Evolutionary conservation across 2,888 invertebrate genomes (phyloP), one percentile per base, ranked within the genome.

Genomic region (Baccha elongata): DNA sequence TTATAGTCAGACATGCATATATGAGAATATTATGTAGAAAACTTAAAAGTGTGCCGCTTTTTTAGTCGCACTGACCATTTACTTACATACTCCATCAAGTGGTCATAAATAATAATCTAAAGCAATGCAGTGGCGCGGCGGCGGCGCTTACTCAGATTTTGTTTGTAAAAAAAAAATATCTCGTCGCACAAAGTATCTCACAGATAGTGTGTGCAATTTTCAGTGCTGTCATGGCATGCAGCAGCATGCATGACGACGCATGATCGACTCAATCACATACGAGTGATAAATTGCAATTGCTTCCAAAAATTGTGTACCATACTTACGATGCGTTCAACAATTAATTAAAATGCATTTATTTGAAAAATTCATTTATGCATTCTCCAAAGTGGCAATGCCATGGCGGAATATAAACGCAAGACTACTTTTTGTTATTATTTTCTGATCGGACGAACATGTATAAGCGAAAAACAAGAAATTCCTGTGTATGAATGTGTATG

Each of bases 321-420:
- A 58, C 62, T 72, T 83, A 37, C 83, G 83, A 78, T 83, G 83
- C 83, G 72, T 83, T 73, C 64, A 52, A 72, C 78, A 83, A 83
- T 83, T 83, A 83, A 83, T 83, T 78, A 83, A 83, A 83, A 83
- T 78, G 78, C 83, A 83, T 83, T 83, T 83, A 78, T 83, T 83
- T 83, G 73, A 78, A 83, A 83, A 83, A 83, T 83, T 68, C 83
- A 68, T 83, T 69, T 60, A 60, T 29, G 60, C 62, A 68, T 68
- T 68, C 60, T 60, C 55, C 62, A 53, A 64, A 83, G 83, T 78
- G 73, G 40, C 40, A 7, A 40, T 23, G 55, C n/a, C 21, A 58
- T 23, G 37, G 72, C 60, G 60, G 76, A 60, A 55, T 44, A 55
- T 44, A 58, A 76, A 72, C 40, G 75, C 52, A 58, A 64, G 40